A percentile compares a stretch with the other conserved stretches of the same genome.
These are phyloP conservation scores for Eulemur mongoz DNA, from an alignment of 2,797 vertebrate genomes.

Conservation along the genomic window DNA sequence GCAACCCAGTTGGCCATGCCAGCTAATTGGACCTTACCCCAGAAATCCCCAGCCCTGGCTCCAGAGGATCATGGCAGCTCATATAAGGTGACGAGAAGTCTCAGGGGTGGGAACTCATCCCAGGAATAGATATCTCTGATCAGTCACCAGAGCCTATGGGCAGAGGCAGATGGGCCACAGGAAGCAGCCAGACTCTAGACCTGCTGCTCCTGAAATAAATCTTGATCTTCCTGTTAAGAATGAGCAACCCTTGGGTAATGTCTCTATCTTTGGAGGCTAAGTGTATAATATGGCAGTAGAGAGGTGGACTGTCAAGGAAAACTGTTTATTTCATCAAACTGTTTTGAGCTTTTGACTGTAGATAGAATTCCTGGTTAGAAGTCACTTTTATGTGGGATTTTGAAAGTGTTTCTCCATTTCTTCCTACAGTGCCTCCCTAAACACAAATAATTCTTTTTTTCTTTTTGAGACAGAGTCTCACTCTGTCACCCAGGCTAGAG, in stretches of 20 bases:
- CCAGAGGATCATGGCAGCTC: background rate
- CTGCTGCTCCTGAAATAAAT: background rate
- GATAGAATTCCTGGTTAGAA: background rate
- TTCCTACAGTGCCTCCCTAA: background rate
- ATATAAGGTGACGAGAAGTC: slow-evolving; percentile 41
- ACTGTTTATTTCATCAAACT: background rate
- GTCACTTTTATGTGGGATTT: background rate
- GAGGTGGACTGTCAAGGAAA: background rate
- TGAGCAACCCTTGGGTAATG: background rate
- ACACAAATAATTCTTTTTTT: background rate
- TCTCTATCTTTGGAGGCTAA: background rate
- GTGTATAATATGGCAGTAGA: background rate
- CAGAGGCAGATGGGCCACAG: background rate
- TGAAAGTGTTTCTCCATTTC: background rate
- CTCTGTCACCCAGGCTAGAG: no score
- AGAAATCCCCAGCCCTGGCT: background rate
- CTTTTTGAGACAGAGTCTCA: no score
- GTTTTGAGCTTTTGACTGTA: background rate
- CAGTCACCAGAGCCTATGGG: background rate
- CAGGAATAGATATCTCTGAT: background rate
- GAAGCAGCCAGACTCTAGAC: background rate
- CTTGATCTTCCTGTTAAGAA: background rate
- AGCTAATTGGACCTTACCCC: background rate
- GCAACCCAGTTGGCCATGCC: background rate
- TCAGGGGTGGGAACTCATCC: background rate